Percentiles rank a stretch among this genome's conserved stretches.
phyloP scores from a whole-genome alignment of 2,888 invertebrate species.

The Ypsolopha scabrella region DNA sequence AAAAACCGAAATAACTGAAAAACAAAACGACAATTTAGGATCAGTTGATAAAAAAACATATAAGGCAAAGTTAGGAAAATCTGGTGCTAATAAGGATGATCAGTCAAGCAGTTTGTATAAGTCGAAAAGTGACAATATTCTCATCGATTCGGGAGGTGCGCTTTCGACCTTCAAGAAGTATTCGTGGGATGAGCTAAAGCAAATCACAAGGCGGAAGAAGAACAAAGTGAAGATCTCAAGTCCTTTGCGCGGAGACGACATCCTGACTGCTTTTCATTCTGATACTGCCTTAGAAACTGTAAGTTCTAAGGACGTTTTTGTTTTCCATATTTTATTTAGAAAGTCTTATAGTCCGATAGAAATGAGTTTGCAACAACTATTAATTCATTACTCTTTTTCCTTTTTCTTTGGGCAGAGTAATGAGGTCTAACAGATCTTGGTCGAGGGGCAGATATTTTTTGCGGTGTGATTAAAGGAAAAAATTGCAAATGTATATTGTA shows the following conservation, averaged over 20 bases:
- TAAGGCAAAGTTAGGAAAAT: no score
- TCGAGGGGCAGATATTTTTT: no score
- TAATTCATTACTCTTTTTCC: no score
- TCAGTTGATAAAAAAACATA: not conserved
- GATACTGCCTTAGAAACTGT: conserved; percentile 43
- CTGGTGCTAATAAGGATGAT: no score
- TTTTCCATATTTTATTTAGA: not conserved
- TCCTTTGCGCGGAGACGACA: conserved; percentile 27
- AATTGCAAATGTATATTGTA: no score
- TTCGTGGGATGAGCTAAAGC: conserved; percentile 37
- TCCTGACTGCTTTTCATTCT: conserved; percentile 35
- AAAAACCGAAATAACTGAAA: conserved; percentile 18
- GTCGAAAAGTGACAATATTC: conserved; percentile 27
- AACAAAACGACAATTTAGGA: conserved; percentile 18
- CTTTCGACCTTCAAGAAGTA: conserved; percentile 17
- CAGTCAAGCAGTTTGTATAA: conserved; percentile 18
- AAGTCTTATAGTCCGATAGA: not conserved
- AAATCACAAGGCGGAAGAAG: conserved; percentile 25
- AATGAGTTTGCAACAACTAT: no score
- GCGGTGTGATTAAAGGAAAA: no score
- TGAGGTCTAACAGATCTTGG: no score
- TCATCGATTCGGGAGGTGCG: conserved; percentile 15
- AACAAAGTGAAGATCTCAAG: conserved; percentile 35
- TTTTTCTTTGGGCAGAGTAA: no score
- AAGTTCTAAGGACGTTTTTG: no score